Conservation (phyloP, 2,113 vertebrate species). For the Oreochromis niloticus region DNA sequence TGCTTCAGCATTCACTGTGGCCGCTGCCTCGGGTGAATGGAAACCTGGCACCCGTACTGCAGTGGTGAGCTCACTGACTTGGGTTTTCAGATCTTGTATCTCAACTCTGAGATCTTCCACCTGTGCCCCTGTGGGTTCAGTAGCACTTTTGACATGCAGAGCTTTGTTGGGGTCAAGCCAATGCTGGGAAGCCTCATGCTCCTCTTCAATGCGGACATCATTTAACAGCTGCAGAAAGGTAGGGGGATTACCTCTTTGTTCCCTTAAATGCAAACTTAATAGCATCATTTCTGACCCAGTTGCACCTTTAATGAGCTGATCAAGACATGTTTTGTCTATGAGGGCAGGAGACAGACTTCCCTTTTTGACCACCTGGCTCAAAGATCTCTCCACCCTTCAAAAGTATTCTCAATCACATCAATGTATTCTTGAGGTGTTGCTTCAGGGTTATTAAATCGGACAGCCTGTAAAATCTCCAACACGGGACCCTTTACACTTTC, state of each 20-base stretch:
- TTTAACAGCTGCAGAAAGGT: neutral
- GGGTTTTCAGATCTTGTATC: neutral
- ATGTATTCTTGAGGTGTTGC: neutral
- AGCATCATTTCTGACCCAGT: neutral
- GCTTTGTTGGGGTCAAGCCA: neutral
- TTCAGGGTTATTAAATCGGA: neutral
- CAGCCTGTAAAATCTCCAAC: neutral
- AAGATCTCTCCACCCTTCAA: neutral
- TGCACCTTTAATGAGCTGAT: conserved; percentile 6
- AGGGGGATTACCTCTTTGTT: neutral
- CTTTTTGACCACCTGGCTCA: conserved; percentile 12
- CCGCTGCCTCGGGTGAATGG: too few species aligned
- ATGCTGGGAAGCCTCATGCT: neutral
- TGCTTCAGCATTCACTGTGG: too few species aligned
- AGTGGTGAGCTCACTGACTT: neutral
- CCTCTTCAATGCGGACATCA: neutral
- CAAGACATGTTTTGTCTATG: neutral
- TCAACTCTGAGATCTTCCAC: neutral
- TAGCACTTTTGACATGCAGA: neutral
- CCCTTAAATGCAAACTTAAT: neutral
- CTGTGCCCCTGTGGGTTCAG: too few species aligned
- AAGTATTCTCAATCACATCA: neutral
- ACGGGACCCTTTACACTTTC: neutral
- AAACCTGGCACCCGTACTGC: neutral
- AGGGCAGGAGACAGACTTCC: neutral